Evolutionary conservation across 2,888 invertebrate genomes (phyloP), one percentile per base, ranked within the genome.

Genomic region (Reticulitermes lucifugus): DNA sequence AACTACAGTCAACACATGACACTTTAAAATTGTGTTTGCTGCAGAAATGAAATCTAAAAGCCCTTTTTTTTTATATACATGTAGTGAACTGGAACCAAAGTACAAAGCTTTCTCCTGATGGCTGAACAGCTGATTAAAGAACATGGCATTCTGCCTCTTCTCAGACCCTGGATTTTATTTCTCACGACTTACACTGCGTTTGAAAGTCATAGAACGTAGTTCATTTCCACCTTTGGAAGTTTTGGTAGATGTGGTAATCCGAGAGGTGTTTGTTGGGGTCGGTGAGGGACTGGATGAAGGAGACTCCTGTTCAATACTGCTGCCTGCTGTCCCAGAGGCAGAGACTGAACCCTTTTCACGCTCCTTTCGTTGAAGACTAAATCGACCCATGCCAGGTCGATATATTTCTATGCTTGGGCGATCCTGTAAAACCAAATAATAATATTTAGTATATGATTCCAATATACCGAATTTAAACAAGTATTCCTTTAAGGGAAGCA

Each of bases 341-440:
- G 81, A 81, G 22, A 70, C 92, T 87, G 93, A 92, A 80, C 92
- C 92, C 88, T 93, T 93, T 83, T 89, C 89, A 80, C 90, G 89
- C 25, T 92, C 92, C 80, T 93, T 89, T 81, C 93, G 92, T 88
- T 95, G 94, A 89, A 94, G 95, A 88, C 95, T 94, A 89, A 95
- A 95, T 89, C 94, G 94, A n/a, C 96, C 94, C 96, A 96, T 97
- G 41, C 97, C 97, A 0, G 98, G 98, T 88, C 97, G 95, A 91
- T 98, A 98, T 88, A 98, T 96, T 86, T 96, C 96, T 90, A 97
- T 94, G 75, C 97, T 96, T 43, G 98, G 98, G 73, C 98, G 95
- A 91, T 98, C 97, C 95, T 96, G 88, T 65, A 65, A 18, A 89
- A 87, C 84, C 12, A 51, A 22, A 82, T 73, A 82, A 81, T 51